A percentile compares a stretch with the other conserved stretches of the same genome.
phyloP scores from a whole-genome alignment of 1,140 invertebrate genomes.

The Philopotamus ludificatus region DNA sequence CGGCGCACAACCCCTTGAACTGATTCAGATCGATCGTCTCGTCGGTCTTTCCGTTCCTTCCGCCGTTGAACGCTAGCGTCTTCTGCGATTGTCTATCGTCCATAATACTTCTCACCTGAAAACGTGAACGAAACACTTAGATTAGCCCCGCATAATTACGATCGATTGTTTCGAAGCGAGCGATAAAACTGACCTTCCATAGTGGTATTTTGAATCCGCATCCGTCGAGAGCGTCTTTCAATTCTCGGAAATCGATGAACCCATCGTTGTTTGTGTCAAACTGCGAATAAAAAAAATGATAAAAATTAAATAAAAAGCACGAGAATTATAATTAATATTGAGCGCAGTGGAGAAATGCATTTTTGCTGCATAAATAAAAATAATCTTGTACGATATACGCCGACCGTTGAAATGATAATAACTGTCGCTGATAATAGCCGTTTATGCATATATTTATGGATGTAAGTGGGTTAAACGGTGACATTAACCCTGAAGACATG shows the following conservation, averaged over 20 bases:
- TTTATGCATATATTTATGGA: too few species aligned
- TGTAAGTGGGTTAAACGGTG: too few species aligned
- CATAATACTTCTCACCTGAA: slow-evolving; percentile 44
- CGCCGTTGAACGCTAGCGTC: slow-evolving; percentile 45
- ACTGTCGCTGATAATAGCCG: too few species aligned
- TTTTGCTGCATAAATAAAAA: too few species aligned
- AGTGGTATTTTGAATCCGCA: slow-evolving; percentile 92
- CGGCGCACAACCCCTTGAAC: slow-evolving; percentile 86
- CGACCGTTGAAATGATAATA: too few species aligned
- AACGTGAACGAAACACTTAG: not conserved
- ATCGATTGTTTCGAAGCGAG: too few species aligned
- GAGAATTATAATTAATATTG: too few species aligned
- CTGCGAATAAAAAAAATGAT: slow-evolving; percentile 65
- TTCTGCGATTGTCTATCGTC: slow-evolving; percentile 76
- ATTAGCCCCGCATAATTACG: too few species aligned
- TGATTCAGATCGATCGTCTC: slow-evolving; percentile 77
- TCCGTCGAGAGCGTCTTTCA: slow-evolving; percentile 85
- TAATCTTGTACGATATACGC: too few species aligned
- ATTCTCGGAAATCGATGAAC: slow-evolving; percentile 83
- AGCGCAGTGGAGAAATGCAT: too few species aligned
- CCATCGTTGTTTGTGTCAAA: slow-evolving; percentile 90
- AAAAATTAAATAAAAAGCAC: too few species aligned
- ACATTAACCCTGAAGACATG: too few species aligned
- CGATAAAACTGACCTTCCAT: slow-evolving; percentile 65
- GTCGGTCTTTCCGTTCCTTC: slow-evolving; percentile 56